Base-by-base conservation (phyloP, 2,113 vertebrate genomes). In the Ochotona princeps region DNA sequence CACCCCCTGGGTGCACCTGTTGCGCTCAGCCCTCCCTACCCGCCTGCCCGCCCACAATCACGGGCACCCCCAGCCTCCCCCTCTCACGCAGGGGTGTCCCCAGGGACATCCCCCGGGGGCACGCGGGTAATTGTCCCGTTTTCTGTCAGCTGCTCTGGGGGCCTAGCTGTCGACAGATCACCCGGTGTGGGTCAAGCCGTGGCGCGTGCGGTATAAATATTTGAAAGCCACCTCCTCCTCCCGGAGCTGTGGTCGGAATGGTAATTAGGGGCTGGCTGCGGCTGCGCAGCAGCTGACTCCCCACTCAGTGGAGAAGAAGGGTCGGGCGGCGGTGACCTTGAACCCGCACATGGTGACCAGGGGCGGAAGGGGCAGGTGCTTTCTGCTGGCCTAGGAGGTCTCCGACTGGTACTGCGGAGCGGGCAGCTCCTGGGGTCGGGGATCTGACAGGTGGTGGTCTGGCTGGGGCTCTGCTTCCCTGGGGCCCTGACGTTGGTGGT, bases 141-240 rank as follows among this genome's bases (percentile, higher is more conserved):
- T 95, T 91, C 94, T 93, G 96, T 70, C 94, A 94, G 60, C 76
- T 6, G 8, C 86, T 79, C 74, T 20, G 49, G 0, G 69, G 12
- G 47, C 70, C 32, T 75, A 91, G 95, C 87, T 88, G 95, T 69
- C 95, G 97, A 96, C 93, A 94, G 90, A 74, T 81, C 94, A 95
- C 97, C 97, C 93, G 83, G 91, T 67, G 69, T 10, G 0, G 85
- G 87, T 92, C 93, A 93, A 95, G 32, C n/a, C 7, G 5, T 9
- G 10, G 63, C 3, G 61, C 84, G 85, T 72, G 91, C 57, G 32
- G 92, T 88, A 97, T 96, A 94, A 97, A 97, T 96, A 97, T 97
- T 96, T 95, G 96, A 97, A 87, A 96, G 90, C 54, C 72, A 49
- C 69, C 78, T 83, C 78, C 95, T 97, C 95, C 94, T 95, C 89